Conservation (phyloP, 30 jellyfish, hydroid and myxozoan genomes). For the Clytia hemisphaerica region DNA sequence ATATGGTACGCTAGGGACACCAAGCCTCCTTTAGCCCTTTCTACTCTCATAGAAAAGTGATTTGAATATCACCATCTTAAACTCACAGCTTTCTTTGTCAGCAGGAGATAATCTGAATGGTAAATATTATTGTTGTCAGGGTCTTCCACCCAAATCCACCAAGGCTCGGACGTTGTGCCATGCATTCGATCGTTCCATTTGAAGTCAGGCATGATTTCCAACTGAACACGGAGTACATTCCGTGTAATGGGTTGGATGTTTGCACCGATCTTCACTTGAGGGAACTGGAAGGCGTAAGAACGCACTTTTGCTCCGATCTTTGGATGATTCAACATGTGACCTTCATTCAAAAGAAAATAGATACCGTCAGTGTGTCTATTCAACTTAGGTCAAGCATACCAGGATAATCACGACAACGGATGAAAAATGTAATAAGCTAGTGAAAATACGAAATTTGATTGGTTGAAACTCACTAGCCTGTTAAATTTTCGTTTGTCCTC, state of each 20-base stretch:
- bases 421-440: too few relatives aligned
- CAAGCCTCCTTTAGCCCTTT: too few relatives aligned
- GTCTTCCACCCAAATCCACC: constrained; percentile 99
- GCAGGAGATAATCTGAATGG: constrained; percentile 84
- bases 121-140: constrained; percentile 91
- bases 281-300: constrained; percentile 78
- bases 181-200: constrained; percentile 92
- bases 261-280: constrained; percentile 64
- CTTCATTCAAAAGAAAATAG: constrained; percentile 32
- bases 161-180: constrained; percentile 79
- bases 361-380: background rate
- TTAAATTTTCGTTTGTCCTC: too few relatives aligned
- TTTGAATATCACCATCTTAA: too few relatives aligned
- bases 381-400: too few relatives aligned
- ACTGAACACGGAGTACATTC: constrained; percentile 81
- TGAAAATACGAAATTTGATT: too few relatives aligned
- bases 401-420: too few relatives aligned
- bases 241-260: constrained; percentile 95
- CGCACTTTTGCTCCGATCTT: constrained; percentile 72
- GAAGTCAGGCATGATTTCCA: constrained; percentile 76
- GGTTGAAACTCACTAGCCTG: too few relatives aligned
- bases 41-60: too few relatives aligned
- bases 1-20: too few relatives aligned
- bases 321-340: constrained; percentile 72
- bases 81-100: constrained; percentile 75